These are phyloP conservation scores for Lutra lutra DNA, from an alignment of 2,797 vertebrate genomes.

Conservation along the genomic window DNA sequence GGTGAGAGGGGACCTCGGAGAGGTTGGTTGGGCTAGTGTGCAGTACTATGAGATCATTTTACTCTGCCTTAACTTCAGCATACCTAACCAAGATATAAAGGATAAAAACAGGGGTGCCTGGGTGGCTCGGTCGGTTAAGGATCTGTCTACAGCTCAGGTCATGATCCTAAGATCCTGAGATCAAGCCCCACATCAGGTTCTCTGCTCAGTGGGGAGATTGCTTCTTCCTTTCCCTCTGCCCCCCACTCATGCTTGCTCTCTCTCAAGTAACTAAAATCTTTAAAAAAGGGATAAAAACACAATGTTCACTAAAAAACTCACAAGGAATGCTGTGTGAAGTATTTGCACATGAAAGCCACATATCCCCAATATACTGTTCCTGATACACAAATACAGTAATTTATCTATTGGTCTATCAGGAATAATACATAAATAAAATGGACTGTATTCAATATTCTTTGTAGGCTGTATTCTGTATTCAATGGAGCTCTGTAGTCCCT, in stretches of 20 bases:
- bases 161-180: neutral
- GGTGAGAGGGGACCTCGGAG: neutral
- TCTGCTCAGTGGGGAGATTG: neutral
- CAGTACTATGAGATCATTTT: neutral
- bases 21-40: neutral
- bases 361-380: neutral
- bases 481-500: neutral
- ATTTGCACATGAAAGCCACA: constrained; percentile 59
- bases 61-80: neutral
- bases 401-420: neutral
- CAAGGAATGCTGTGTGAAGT: constrained; percentile 8
- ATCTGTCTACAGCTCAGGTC: neutral
- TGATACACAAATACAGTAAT: neutral
- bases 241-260: neutral
- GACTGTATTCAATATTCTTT: neutral
- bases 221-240: neutral
- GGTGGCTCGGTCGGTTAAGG: neutral
- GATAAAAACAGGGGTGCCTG: neutral
- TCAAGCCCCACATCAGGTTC: neutral
- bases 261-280: neutral
- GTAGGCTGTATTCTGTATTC: neutral
- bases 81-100: constrained; percentile 59
- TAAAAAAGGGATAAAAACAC: neutral
- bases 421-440: neutral
- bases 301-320: constrained; percentile 20